Conservation (phyloP, 2,113 vertebrate genomes). For the Hemiprocne comata region DNA sequence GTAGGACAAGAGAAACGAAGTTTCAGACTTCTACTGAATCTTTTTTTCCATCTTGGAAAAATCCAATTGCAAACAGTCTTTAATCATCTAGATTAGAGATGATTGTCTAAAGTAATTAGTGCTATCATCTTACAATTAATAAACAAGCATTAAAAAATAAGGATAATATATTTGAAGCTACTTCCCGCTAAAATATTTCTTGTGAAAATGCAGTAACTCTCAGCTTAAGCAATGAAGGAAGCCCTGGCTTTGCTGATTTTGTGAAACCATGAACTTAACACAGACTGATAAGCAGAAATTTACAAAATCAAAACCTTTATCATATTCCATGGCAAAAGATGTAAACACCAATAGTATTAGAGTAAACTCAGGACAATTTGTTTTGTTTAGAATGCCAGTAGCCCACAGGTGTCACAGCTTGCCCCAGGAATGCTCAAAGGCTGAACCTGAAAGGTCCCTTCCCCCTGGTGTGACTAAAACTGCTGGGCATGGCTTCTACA, state of each 20-base stretch:
- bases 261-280: background rate
- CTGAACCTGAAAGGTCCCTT: fast-evolving
- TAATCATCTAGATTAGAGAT: background rate
- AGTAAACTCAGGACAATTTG: background rate
- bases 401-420: too few species aligned
- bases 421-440: background rate
- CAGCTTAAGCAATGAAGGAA: background rate
- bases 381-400: background rate
- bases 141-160: background rate
- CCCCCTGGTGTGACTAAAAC: background rate
- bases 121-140: background rate
- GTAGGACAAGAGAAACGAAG: background rate
- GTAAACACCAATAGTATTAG: background rate
- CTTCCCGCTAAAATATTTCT: background rate
- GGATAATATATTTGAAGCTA: background rate
- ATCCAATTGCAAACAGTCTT: background rate
- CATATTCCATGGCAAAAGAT: background rate
- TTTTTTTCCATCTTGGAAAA: background rate
- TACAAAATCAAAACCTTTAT: background rate
- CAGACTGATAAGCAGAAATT: background rate
- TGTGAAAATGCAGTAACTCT: background rate
- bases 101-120: background rate
- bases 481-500: background rate
- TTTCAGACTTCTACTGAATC: background rate
- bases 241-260: background rate